phyloP scores from a whole-genome alignment of 2,888 invertebrate species.

The Furcula furcula region DNA sequence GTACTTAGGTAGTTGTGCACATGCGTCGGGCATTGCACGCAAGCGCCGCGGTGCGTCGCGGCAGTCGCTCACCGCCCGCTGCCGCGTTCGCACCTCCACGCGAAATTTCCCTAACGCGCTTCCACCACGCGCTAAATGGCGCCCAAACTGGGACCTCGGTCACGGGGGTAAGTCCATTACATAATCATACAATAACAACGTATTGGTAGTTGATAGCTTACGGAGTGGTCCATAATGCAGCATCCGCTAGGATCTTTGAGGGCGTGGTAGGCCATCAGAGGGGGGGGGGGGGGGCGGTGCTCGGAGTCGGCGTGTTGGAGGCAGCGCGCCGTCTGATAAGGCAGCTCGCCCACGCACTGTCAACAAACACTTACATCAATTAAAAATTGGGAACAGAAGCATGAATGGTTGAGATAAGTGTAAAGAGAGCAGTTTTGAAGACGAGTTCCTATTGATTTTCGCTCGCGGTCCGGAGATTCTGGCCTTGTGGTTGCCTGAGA shows the following conservation, averaged over 20 bases:
- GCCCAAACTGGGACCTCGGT: slow-evolving; percentile 67
- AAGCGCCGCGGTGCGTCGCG: slow-evolving; percentile 52
- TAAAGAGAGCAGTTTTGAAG: slow-evolving; percentile 49
- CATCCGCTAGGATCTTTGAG: slow-evolving; percentile 52
- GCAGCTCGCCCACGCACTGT: slow-evolving; percentile 64
- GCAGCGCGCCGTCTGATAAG: slow-evolving; percentile 65
- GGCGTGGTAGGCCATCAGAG: slow-evolving; percentile 67
- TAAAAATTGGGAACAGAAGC: slow-evolving; percentile 37
- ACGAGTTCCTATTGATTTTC: slow-evolving; percentile 70
- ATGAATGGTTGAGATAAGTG: slow-evolving; percentile 32
- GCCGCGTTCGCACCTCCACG: slow-evolving; percentile 51
- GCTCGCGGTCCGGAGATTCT: slow-evolving; percentile 41
- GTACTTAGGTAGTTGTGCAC: slow-evolving; percentile 53
- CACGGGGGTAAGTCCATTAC: slow-evolving; percentile 67
- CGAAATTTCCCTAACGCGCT: slow-evolving; percentile 38
- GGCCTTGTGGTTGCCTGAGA: slow-evolving; percentile 29
- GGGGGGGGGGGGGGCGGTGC: slow-evolving; percentile 50
- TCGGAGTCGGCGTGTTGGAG: slow-evolving; percentile 61
- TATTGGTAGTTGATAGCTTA: slow-evolving; percentile 5
- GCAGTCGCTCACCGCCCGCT: slow-evolving; percentile 68
- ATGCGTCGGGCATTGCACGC: slow-evolving; percentile 59
- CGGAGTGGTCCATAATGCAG: slow-evolving; percentile 53
- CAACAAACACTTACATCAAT: slow-evolving; percentile 68
- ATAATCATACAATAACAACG: slow-evolving; percentile 24
- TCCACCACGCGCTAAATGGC: slow-evolving; percentile 73